Evolutionary conservation across 2,113 vertebrate species (phyloP), one percentile per base, ranked within the genome.

Genomic region (Nothoprocta perdicaria): DNA sequence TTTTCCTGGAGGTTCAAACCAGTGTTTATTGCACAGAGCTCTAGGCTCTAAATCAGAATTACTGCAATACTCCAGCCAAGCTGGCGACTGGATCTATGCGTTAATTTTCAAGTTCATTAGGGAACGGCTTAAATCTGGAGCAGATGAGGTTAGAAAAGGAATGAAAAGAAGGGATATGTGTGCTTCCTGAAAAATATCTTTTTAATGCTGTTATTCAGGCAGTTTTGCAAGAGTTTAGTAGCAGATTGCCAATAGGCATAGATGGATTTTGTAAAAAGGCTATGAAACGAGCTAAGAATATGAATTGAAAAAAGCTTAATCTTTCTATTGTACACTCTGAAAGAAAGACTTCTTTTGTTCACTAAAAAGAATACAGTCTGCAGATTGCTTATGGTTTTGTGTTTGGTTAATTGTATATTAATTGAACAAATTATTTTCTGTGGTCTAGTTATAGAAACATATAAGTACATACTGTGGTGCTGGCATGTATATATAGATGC

Each of bases 381-480:
- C 33, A 52, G 33, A 5, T 14, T 48, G 40, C 22, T 50, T 13
- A 1, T 5, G 18, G 58, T 21, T 82, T 55, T 68, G 27, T 14
- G 1, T 13, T n/a, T 18, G 31, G 23, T 29, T 74, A 19, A 41
- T 72, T 38, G 38, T 27, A 38, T 12, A 53, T 48, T 53, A 62
- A 65, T 14, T 60, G 9, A 29, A 15, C 26, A 3, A 33, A 19
- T 62, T 43, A 5, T 27, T 43, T 71, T 66, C 58, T 52, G 43
- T n/a, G 10, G 52, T 21, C 31, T 74, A 21, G 14, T 4, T 24
- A 10, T 3, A 14, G 72, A 35, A 45, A 6, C 16, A 3, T 2
- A 1, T 18, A 4, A n/a, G 55, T 22, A 14, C n/a, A 3, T 6
- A 2, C 9, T 16, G 21, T 22, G 29, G 8, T 7, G 10, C 2